These are phyloP conservation scores for Chondrosia reniformis DNA, from an alignment of 37 sponge, comb jelly and placozoan species.

Conservation along the genomic window DNA sequence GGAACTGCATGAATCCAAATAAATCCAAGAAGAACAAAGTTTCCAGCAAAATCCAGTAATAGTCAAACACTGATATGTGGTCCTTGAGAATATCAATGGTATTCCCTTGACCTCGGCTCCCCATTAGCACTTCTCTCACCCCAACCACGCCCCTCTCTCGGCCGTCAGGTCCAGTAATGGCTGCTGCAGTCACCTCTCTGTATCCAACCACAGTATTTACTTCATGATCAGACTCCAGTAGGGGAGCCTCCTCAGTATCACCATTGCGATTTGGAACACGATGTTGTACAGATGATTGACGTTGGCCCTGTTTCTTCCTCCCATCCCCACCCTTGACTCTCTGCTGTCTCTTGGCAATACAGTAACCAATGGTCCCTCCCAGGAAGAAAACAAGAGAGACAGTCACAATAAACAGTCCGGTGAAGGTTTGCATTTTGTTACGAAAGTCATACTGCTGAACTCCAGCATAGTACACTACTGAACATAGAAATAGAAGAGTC, in stretches of 20 bases:
- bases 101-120: not conserved
- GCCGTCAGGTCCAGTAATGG: not conserved
- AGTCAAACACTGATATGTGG: not conserved
- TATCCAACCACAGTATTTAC: not conserved
- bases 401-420: slow-evolving; percentile 55
- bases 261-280: not conserved
- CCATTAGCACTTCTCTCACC: not conserved
- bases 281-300: not conserved
- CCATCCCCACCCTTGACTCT: no score
- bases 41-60: slow-evolving; percentile 14
- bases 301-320: not conserved
- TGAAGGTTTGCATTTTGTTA: slow-evolving; percentile 79
- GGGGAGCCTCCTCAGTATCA: not conserved
- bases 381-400: slow-evolving; percentile 28
- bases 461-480: slow-evolving; percentile 60
- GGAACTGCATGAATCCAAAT: slow-evolving; percentile 7
- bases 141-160: not conserved
- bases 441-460: slow-evolving; percentile 49
- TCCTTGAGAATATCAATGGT: not conserved
- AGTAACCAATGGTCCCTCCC: slow-evolving; percentile 38
- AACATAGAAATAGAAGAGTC: slow-evolving; percentile 30
- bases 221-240: not conserved
- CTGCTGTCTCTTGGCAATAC: not conserved
- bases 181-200: not conserved
- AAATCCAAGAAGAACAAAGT: slow-evolving; percentile 12